Evolutionary conservation across 2,888 invertebrate species (phyloP).

Genomic region (Cosmopolites sordidus): DNA sequence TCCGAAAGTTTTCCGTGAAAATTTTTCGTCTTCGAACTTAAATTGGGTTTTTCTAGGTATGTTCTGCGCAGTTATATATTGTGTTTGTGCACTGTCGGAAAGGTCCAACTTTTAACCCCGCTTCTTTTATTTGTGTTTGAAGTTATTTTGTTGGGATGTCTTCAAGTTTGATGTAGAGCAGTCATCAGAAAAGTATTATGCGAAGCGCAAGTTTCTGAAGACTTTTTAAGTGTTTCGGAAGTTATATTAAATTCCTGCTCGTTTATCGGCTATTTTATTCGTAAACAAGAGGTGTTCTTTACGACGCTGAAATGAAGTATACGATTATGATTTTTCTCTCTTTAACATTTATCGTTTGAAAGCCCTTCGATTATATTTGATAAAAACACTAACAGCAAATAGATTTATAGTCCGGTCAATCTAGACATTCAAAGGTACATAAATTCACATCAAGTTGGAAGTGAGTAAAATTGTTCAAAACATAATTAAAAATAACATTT

Average conservation of each 20-base stretch:
- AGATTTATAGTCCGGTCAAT: too few species aligned
- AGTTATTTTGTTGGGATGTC: neutral
- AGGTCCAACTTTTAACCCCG: conserved; percentile 6
- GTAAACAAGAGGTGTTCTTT: too few species aligned
- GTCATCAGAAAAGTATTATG: conserved; percentile 19
- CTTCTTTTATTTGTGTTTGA: conserved; percentile 9
- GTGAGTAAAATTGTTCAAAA: too few species aligned
- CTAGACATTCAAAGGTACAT: too few species aligned
- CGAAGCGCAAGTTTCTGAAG: neutral
- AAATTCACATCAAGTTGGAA: too few species aligned
- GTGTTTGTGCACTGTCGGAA: conserved; percentile 14
- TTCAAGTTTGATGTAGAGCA: conserved; percentile 13
- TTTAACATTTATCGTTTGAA: too few species aligned
- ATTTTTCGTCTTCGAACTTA: conserved; percentile 25
- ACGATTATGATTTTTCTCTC: too few species aligned
- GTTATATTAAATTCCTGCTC: neutral
- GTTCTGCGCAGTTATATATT: conserved; percentile 13
- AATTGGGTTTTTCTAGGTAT: conserved; percentile 24
- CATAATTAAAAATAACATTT: too few species aligned
- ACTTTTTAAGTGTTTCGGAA: conserved; percentile 1
- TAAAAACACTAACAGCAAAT: too few species aligned
- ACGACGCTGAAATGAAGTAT: too few species aligned
- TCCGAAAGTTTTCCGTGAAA: conserved; percentile 16
- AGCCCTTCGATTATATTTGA: too few species aligned
- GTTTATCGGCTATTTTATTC: neutral